phyloP scores from a whole-genome alignment of 2,888 invertebrate species.

The Cylindroiulus punctatus region DNA sequence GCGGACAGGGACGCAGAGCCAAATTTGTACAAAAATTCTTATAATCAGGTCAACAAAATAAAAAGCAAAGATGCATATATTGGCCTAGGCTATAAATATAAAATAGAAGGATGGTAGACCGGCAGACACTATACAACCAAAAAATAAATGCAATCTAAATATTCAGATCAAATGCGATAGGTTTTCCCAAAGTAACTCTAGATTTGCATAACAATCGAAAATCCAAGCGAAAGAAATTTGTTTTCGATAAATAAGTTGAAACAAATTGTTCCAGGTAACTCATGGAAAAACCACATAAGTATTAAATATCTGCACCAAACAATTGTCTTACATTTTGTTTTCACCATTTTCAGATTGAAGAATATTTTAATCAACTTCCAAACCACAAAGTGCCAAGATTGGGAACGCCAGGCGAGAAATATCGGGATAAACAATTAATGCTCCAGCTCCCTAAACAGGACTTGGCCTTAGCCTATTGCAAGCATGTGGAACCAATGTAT shows the following conservation, averaged over 20 bases:
- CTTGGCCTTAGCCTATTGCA: constrained; percentile 87
- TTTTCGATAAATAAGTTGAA: not conserved
- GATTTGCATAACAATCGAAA: not conserved
- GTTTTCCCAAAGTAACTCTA: not conserved
- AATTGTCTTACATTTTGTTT: not conserved
- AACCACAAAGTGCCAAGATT: constrained; percentile 80
- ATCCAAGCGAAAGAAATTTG: not conserved
- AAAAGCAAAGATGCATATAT: not conserved
- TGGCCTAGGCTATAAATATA: not conserved
- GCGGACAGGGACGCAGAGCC: not conserved
- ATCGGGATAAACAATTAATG: constrained; percentile 83
- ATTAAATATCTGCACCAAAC: too few species aligned
- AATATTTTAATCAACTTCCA: constrained; percentile 90
- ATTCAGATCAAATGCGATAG: not conserved
- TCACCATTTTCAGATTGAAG: constrained; percentile 76
- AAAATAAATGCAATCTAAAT: not conserved
- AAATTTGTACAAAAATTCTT: not conserved
- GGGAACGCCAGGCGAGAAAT: constrained; percentile 81
- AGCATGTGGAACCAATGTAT: constrained; percentile 81
- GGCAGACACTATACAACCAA: not conserved
- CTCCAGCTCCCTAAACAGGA: constrained; percentile 95
- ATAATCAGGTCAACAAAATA: constrained; percentile 12
- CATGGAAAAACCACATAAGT: too few species aligned
- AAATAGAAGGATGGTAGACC: not conserved
- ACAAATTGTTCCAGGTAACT: too few species aligned